A percentile compares a stretch with the other conserved stretches of the same genome.
Conservation (phyloP, 2,888 invertebrate species). For the Drosophila leonis region DNA sequence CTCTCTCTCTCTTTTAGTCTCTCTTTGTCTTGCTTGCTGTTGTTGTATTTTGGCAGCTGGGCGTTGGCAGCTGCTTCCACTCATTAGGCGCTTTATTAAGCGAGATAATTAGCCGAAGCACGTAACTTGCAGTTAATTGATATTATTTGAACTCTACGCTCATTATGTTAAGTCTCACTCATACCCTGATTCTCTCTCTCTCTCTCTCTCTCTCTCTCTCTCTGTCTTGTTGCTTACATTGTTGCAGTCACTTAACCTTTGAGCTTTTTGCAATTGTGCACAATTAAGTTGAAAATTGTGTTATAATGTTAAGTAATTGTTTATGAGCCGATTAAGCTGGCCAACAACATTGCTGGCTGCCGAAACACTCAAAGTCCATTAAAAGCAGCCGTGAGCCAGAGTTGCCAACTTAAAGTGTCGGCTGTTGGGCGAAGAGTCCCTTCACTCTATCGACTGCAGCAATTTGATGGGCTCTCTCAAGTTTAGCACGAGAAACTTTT, state of each 20-base stretch:
- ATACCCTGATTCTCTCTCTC: slow-evolving; percentile 10
- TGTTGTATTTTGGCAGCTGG: slow-evolving; percentile 61
- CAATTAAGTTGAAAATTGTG: slow-evolving; percentile 72
- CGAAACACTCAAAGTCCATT: slow-evolving; percentile 40
- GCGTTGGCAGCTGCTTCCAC: slow-evolving; percentile 81
- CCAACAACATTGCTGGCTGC: slow-evolving; percentile 40
- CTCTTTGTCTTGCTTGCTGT: neutral
- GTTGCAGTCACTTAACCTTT: slow-evolving; percentile 73
- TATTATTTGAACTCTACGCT: slow-evolving; percentile 79
- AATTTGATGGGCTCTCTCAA: neutral
- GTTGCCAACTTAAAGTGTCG: slow-evolving; percentile 17
- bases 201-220: neutral
- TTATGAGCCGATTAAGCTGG: slow-evolving; percentile 66
- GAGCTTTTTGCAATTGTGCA: slow-evolving; percentile 72
- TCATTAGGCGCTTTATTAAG: slow-evolving; percentile 82
- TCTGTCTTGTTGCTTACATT: slow-evolving; percentile 23
- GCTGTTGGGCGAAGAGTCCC: neutral
- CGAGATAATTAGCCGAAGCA: slow-evolving; percentile 81
- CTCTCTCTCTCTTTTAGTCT: neutral
- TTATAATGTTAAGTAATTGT: slow-evolving; percentile 75
- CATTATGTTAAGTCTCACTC: slow-evolving; percentile 54
- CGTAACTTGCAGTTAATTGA: slow-evolving; percentile 82
- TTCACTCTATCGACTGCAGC: neutral
- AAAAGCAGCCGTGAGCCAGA: slow-evolving; percentile 28
- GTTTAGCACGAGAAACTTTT: slow-evolving; percentile 5